Conservation (phyloP, 2,797 vertebrate species). For the Microcaecilia unicolor region DNA sequence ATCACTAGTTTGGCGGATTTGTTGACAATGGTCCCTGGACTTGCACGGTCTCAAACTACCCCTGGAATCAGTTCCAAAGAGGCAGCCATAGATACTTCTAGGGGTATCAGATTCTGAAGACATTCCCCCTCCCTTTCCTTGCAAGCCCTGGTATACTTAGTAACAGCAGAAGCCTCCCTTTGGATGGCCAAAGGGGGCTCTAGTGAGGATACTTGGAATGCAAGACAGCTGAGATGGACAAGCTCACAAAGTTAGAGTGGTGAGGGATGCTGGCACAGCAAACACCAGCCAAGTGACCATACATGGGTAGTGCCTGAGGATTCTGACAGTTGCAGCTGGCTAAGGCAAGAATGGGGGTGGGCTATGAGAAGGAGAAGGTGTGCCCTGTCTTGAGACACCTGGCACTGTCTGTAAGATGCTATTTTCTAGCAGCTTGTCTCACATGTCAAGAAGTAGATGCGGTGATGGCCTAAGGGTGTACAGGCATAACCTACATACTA, state of each 20-base stretch:
- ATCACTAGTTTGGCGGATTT: no score
- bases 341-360: background rate
- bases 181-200: background rate
- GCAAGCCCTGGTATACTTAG: slow-evolving; percentile 16
- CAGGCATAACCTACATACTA: no score
- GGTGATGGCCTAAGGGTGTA: background rate
- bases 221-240: slow-evolving; percentile 33
- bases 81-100: slow-evolving; percentile 6
- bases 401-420: background rate
- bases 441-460: background rate
- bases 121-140: slow-evolving; percentile 14
- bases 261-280: background rate
- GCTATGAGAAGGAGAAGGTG: background rate
- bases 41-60: no score
- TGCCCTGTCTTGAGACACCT: background rate
- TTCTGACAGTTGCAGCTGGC: background rate
- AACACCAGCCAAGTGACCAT: slow-evolving; percentile 25
- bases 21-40: no score
- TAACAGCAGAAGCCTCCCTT: slow-evolving; percentile 18
- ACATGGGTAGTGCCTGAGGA: slow-evolving; percentile 30
- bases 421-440: background rate
- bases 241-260: slow-evolving; percentile 5
- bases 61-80: background rate
- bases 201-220: slow-evolving; percentile 26
- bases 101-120: slow-evolving; percentile 19